A percentile compares a stretch with the other conserved stretches of the same genome.
phyloP scores from a whole-genome alignment of 2,888 invertebrate genomes.

The Neoaliturus tenellus region DNA sequence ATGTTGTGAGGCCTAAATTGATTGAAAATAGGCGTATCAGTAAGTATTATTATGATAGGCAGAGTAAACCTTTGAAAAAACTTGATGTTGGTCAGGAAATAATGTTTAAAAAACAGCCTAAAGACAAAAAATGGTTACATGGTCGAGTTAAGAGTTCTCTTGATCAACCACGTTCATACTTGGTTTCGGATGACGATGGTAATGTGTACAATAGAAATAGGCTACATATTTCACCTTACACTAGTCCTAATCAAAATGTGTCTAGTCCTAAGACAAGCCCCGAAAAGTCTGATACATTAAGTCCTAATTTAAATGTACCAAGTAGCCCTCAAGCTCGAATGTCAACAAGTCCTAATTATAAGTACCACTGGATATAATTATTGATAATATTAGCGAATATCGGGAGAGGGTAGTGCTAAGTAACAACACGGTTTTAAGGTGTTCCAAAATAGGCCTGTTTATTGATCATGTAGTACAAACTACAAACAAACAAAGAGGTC shows the following conservation, averaged over 20 bases:
- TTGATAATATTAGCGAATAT: too few species aligned
- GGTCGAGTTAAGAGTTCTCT: conserved; percentile 22
- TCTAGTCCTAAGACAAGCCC: neutral
- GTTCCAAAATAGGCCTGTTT: too few species aligned
- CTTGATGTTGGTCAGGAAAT: conserved; percentile 18
- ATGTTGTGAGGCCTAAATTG: neutral
- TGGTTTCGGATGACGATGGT: conserved; percentile 15
- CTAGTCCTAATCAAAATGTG: neutral
- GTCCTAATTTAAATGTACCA: neutral
- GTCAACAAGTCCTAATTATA: neutral
- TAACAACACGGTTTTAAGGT: too few species aligned
- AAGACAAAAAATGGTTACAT: conserved; percentile 25
- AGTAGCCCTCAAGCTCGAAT: neutral
- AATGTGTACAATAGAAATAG: conserved; percentile 22
- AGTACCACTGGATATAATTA: too few species aligned
- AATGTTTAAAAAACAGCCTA: conserved; percentile 40
- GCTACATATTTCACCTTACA: neutral
- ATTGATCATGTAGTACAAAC: too few species aligned
- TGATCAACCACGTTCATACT: conserved; percentile 31
- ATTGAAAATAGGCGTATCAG: neutral
- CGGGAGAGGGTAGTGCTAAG: too few species aligned
- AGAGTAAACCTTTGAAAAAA: conserved; percentile 20
- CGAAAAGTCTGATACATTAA: neutral
- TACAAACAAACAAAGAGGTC: too few species aligned
- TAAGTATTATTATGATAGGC: conserved; percentile 31